Evolutionary conservation across 1,140 invertebrate genomes (phyloP), one percentile per base, ranked within the genome.

Genomic region (Hestina assimilis): DNA sequence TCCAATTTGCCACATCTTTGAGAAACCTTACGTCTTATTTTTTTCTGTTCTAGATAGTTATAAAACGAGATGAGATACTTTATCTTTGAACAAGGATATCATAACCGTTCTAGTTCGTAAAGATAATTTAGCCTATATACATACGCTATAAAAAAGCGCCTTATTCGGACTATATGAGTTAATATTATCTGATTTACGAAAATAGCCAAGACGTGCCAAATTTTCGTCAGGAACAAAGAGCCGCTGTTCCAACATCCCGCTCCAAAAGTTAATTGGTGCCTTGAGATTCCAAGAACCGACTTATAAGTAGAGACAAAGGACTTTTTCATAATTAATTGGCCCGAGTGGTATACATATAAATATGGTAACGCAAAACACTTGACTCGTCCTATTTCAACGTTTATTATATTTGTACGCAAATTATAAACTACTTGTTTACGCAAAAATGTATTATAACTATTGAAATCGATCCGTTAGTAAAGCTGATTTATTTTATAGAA

Each of bases 181-280:
- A 19, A 38, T 29, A 15, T 51, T 51, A 59, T 64, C 62, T 56
- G 62, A 61, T 58, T 31, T 40, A 57, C 53, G 48, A 62, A 66
- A 57, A 65, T 50, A 53, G 57, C 48, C 45, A 48, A 55, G 38
- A 61, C 52, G 55, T 63, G 58, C 66, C 50, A 63, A 66, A 66
- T 60, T 61, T 65, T 66, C 43, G 43, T 50, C 45, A 50, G 17
- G 17, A 62, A 69, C 63, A 66, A 69, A 66, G 59, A 54, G 12
- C 52, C 48, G 55, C 51, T 63, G 56, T 63, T 38, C 50, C 59
- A 31, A 54, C 50, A 53, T 57, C 48, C 43, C 52, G 33, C 31
- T 46, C 46, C 33, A 17, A 28, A 57, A 69, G 48, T 63, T 63
- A 67, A 65, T 65, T 62, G 54, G 61, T 59, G 45, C 55, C 42